phyloP scores from a whole-genome alignment of 2,888 invertebrate genomes.

The Alloplasta piceator region DNA sequence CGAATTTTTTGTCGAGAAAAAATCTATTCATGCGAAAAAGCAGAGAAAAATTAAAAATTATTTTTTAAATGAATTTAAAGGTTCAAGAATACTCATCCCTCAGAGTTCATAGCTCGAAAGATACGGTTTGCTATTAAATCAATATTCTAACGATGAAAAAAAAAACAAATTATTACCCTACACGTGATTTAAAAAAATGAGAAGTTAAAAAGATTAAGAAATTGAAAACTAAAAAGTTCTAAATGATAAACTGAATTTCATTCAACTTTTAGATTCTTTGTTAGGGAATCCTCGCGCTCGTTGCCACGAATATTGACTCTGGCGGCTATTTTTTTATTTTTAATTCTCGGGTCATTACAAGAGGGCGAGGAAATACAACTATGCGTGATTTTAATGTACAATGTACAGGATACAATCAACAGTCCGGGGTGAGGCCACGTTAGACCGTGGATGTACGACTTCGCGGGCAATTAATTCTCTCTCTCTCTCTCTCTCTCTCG shows the following conservation, averaged over 20 bases:
- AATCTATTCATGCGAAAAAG: too few relatives aligned
- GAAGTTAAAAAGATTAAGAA: background rate
- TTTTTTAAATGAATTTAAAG: too few relatives aligned
- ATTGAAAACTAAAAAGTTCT: too few relatives aligned
- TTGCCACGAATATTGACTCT: conserved; percentile 32
- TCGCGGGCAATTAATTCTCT: conserved; percentile 62
- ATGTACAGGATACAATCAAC: conserved; percentile 54
- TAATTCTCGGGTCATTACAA: background rate
- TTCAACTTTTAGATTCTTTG: conserved; percentile 32
- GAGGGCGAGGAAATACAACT: conserved; percentile 29
- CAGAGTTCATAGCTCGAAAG: too few relatives aligned
- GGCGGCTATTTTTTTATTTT: conserved; percentile 4
- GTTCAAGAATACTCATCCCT: too few relatives aligned
- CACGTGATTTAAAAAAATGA: too few relatives aligned
- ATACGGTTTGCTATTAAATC: too few relatives aligned
- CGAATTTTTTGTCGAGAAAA: background rate
- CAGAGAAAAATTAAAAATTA: too few relatives aligned
- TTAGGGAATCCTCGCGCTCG: conserved; percentile 15
- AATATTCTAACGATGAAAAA: background rate
- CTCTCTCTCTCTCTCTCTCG: background rate
- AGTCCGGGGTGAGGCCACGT: conserved; percentile 36
- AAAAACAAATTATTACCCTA: too few relatives aligned
- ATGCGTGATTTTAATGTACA: conserved; percentile 16
- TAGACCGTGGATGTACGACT: conserved; percentile 40
- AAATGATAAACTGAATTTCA: conserved; percentile 31